Evolutionary conservation across 2,797 vertebrate genomes (phyloP).

Genomic region (Rhinoraja longicauda): DNA sequence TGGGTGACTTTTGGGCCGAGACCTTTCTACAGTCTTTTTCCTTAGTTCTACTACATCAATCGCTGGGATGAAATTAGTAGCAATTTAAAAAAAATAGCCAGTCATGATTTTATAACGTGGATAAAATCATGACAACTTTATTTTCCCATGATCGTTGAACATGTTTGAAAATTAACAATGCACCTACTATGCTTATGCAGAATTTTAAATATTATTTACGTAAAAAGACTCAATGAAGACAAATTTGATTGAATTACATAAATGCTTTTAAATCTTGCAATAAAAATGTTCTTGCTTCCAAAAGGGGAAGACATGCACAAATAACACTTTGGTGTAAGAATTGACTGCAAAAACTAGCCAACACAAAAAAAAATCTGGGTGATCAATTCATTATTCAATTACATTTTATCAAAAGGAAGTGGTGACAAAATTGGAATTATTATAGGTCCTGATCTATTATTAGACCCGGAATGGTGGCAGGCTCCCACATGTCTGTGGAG

Average conservation of each 20-base stretch:
- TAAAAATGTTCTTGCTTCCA: background rate
- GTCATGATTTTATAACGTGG: background rate
- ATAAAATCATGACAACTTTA: background rate
- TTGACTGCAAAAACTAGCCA: background rate
- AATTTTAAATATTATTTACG: background rate
- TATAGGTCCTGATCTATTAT: background rate
- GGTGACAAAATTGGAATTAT: constrained; percentile 10
- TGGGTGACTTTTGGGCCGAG: no score
- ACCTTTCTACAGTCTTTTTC: background rate
- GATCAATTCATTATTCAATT: background rate
- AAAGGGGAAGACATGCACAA: background rate
- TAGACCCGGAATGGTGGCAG: background rate
- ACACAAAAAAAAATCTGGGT: background rate
- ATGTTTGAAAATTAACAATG: background rate
- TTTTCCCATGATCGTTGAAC: background rate
- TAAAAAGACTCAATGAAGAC: background rate
- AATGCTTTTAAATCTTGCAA: background rate
- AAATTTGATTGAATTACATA: background rate
- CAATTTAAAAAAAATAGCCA: background rate
- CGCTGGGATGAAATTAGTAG: background rate
- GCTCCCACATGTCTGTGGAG: constrained; percentile 10
- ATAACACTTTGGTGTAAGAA: background rate
- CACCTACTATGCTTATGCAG: background rate
- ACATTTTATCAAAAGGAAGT: constrained; percentile 9
- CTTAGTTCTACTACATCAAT: background rate